phyloP scores from a whole-genome alignment of 2,888 invertebrate genomes.

The Archips crataeganus region DNA sequence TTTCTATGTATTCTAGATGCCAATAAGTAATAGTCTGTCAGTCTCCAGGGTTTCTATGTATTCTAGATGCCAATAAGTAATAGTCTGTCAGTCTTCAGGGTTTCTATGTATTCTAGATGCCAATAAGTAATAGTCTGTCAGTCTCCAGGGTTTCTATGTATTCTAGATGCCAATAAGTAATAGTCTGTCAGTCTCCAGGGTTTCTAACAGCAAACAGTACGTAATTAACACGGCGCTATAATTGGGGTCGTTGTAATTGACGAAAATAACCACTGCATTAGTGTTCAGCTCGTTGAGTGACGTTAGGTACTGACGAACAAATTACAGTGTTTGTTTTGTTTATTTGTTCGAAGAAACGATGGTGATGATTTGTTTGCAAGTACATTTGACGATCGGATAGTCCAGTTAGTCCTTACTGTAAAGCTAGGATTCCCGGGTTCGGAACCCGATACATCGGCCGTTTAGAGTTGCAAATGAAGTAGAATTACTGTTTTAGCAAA shows the following conservation, averaged over 20 bases:
- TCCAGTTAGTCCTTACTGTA: no score
- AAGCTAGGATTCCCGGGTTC: no score
- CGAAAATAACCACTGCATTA: conserved; percentile 33
- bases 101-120: background rate
- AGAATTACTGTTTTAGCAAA: no score
- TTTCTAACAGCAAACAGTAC: background rate
- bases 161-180: background rate
- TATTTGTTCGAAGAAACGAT: background rate
- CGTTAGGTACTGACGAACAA: conserved; percentile 6
- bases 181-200: background rate
- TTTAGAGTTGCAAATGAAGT: no score
- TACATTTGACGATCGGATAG: no score
- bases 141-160: background rate
- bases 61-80: background rate
- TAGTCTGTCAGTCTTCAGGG: background rate
- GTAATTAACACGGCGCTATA: conserved; percentile 30
- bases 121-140: background rate
- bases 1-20: background rate
- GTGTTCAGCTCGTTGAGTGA: conserved; percentile 1
- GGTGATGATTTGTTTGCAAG: no score
- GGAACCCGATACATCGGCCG: no score
- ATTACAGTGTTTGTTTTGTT: background rate
- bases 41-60: background rate
- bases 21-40: background rate
- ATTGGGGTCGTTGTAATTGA: conserved; percentile 38